Evolutionary conservation across 2,113 vertebrate genomes (phyloP).

Genomic region (Steatornis caripensis): DNA sequence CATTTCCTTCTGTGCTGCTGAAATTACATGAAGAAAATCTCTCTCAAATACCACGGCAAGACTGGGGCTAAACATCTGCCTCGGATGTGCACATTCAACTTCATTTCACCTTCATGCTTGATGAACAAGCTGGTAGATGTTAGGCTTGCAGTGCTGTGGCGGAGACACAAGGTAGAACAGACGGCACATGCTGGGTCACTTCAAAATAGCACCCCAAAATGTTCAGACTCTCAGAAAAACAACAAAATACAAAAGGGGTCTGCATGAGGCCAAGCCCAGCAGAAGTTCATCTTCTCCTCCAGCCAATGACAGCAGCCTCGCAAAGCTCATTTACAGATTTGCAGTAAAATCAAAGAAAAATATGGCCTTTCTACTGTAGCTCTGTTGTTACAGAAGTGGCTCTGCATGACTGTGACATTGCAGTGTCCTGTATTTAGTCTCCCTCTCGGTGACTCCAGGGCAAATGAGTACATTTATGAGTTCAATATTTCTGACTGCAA

Average conservation of each 20-base stretch:
- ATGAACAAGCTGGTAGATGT: neutral
- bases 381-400: neutral
- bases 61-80: neutral
- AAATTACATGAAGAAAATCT: constrained; percentile 8
- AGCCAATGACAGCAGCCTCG: neutral
- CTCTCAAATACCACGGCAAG: neutral
- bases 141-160: neutral
- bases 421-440: constrained; percentile 23
- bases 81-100: neutral
- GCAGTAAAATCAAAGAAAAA: constrained; percentile 17
- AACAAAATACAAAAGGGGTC: neutral
- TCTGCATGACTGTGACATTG: constrained; percentile 54
- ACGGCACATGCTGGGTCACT: neutral
- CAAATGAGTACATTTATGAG: constrained; percentile 56
- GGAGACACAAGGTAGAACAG: neutral
- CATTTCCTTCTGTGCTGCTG: constrained; percentile 45
- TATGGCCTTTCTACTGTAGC: neutral
- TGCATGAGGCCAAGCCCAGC: neutral
- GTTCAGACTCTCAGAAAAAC: neutral
- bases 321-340: neutral
- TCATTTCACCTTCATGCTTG: constrained; percentile 38
- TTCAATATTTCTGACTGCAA: constrained; percentile 41
- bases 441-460: constrained; percentile 36
- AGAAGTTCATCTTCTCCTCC: neutral
- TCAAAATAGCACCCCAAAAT: neutral